A percentile compares a stretch with the other conserved stretches of the same genome.
These are phyloP conservation scores for Cotesia congregata DNA, from an alignment of 2,888 invertebrate species.

Conservation along the genomic window DNA sequence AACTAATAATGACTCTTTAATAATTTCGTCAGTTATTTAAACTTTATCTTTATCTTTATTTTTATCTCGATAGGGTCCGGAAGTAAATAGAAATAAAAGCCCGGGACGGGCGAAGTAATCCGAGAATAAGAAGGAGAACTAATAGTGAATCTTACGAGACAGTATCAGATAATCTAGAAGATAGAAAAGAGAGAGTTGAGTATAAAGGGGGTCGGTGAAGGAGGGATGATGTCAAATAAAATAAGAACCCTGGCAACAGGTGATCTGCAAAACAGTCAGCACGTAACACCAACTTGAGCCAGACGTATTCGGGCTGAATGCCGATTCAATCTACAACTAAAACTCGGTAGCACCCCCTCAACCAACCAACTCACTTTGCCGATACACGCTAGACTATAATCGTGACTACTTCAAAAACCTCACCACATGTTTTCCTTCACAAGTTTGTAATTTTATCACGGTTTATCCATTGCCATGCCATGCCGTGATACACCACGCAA, in stretches of 20 bases:
- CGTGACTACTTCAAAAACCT: conserved; percentile 6
- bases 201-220: background rate
- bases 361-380: background rate
- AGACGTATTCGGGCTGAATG: conserved; percentile 48
- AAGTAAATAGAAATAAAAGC: background rate
- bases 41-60: background rate
- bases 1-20: background rate
- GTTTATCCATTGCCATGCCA: conserved; percentile 20
- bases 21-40: too few relatives aligned
- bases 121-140: background rate
- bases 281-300: conserved; percentile 46
- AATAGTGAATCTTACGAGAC: background rate
- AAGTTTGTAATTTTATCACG: conserved; percentile 39
- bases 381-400: background rate
- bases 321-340: conserved; percentile 33
- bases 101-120: background rate
- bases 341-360: conserved; percentile 7
- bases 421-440: conserved; percentile 23
- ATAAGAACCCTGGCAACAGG: conserved; percentile 48
- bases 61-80: background rate
- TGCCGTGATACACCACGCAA: conserved; percentile 31
- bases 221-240: background rate
- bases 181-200: background rate
- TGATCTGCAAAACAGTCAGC: conserved; percentile 47
- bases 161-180: conserved; percentile 2